Percentiles rank a stretch among this genome's conserved stretches.
These are phyloP conservation scores for Girardinichthys multiradiatus DNA, from an alignment of 2,113 vertebrate genomes.

Conservation along the genomic window DNA sequence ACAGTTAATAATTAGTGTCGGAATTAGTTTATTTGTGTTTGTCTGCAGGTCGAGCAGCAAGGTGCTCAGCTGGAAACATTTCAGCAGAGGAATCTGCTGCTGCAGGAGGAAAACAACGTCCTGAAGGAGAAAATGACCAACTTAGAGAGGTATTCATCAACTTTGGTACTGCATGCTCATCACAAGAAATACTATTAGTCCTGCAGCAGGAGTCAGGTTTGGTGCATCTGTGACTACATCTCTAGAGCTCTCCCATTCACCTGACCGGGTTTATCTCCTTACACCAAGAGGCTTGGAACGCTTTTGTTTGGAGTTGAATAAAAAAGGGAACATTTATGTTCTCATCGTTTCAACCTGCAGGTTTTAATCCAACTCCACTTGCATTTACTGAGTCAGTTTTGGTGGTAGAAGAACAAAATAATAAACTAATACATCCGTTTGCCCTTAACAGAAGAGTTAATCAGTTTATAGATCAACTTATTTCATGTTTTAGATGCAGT, in stretches of 20 bases:
- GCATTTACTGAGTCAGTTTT: not conserved
- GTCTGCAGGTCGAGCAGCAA: slow-evolving; percentile 89
- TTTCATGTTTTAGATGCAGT: not conserved
- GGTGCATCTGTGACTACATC: too few species aligned
- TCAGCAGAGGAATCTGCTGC: slow-evolving; percentile 86
- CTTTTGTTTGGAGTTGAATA: too few species aligned
- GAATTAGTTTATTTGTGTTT: not conserved
- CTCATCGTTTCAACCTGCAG: too few species aligned
- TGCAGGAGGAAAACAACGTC: slow-evolving; percentile 90
- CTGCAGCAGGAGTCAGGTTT: too few species aligned
- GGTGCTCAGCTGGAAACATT: slow-evolving; percentile 86
- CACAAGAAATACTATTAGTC: not conserved
- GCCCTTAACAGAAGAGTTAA: too few species aligned
- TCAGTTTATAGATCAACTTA: too few species aligned
- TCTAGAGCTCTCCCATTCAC: too few species aligned
- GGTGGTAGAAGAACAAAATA: not conserved
- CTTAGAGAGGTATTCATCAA: slow-evolving; percentile 82
- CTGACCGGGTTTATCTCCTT: too few species aligned
- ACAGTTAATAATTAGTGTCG: not conserved
- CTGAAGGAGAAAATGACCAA: slow-evolving; percentile 85
- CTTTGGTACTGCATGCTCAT: not conserved
- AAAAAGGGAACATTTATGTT: too few species aligned
- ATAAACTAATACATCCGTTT: too few species aligned
- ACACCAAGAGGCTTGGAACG: too few species aligned
- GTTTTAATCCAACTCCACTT: too few species aligned